A percentile compares a stretch with the other conserved stretches of the same genome.
phyloP scores from a whole-genome alignment of 2,113 vertebrate genomes.

The Corvus moneduloides region DNA sequence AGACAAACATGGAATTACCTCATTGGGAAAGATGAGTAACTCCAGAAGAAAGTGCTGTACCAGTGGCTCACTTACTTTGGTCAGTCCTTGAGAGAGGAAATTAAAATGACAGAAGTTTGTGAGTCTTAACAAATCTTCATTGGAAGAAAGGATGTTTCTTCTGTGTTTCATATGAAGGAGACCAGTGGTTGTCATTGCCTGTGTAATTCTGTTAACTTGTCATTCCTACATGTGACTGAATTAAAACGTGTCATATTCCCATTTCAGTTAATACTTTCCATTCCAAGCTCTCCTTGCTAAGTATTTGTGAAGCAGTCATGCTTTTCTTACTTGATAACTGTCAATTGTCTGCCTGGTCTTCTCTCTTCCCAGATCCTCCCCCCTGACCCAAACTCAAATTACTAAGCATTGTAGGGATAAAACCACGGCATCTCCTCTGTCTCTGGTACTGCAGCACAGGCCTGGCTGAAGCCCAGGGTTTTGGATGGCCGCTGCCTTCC shows the following conservation, averaged over 20 bases:
- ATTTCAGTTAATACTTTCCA: neutral
- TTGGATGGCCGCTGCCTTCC: neutral
- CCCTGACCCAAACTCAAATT: neutral
- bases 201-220: neutral
- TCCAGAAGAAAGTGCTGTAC: neutral
- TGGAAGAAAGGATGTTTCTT: neutral
- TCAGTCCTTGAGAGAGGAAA: neutral
- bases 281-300: neutral
- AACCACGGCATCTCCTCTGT: neutral
- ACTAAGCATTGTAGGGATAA: neutral
- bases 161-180: neutral
- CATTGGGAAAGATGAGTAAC: conserved; percentile 11
- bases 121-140: neutral
- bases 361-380: neutral
- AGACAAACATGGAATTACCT: neutral
- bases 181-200: neutral
- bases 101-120: neutral
- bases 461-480: neutral
- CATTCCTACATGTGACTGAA: neutral
- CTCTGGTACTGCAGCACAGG: neutral
- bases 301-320: neutral
- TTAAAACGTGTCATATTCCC: neutral
- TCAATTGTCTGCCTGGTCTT: neutral
- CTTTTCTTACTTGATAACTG: neutral
- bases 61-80: neutral